Evolutionary conservation across 2,888 invertebrate genomes (phyloP).

Genomic region (Lasioglossum calceatum): DNA sequence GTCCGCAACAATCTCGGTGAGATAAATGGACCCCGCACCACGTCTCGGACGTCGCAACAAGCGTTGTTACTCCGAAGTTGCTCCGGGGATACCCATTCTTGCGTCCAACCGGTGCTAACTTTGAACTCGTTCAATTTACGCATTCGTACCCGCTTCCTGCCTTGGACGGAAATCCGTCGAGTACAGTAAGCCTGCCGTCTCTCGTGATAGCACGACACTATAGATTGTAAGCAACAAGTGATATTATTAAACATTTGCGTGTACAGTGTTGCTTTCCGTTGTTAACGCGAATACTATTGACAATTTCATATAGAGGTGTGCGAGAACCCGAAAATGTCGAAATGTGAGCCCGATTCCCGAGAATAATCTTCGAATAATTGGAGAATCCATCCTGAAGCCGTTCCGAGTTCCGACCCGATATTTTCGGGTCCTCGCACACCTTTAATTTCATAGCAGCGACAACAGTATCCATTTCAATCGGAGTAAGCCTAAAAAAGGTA

Average conservation of each 20-base stretch:
- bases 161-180: not conserved
- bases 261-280: not conserved
- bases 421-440: too few relatives aligned
- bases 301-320: not conserved
- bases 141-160: not conserved
- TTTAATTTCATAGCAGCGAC: too few relatives aligned
- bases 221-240: not conserved
- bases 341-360: too few relatives aligned
- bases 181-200: not conserved
- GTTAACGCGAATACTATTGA: not conserved
- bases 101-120: conserved; percentile 40
- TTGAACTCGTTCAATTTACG: conserved; percentile 4
- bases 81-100: conserved; percentile 45
- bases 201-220: conserved; percentile 11
- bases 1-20: conserved; percentile 49
- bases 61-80: not conserved
- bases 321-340: too few relatives aligned
- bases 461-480: too few relatives aligned
- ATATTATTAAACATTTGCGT: not conserved
- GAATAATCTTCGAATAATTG: too few relatives aligned
- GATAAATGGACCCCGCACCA: conserved; percentile 59
- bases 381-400: too few relatives aligned
- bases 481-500: too few relatives aligned
- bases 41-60: conserved; percentile 29
- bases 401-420: too few relatives aligned